Percentiles rank a stretch among this genome's conserved stretches.
phyloP scores from a whole-genome alignment of 1,140 invertebrate species.

The Drosophila saltans region DNA sequence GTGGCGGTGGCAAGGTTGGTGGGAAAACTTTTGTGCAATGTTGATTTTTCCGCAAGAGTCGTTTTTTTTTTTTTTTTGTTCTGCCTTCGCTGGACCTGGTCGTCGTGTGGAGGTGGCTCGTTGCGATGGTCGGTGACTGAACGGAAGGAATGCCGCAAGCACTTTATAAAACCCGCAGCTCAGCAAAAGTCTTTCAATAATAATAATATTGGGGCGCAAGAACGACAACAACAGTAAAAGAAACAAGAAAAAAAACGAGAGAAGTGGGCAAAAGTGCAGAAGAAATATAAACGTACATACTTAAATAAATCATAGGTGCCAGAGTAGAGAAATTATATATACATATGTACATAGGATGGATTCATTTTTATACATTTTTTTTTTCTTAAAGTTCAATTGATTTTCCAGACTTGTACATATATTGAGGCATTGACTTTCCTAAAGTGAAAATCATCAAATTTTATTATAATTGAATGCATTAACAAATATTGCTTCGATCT shows the following conservation, averaged over 20 bases:
- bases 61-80: slow-evolving; percentile 54
- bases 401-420: too few species aligned
- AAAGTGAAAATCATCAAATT: too few species aligned
- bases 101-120: slow-evolving; percentile 30
- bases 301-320: slow-evolving; percentile 8
- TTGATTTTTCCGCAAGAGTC: slow-evolving; percentile 80
- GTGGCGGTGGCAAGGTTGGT: slow-evolving; percentile 4
- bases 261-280: slow-evolving; percentile 55
- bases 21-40: slow-evolving; percentile 78
- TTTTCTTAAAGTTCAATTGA: too few species aligned
- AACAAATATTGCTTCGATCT: too few species aligned
- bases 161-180: slow-evolving; percentile 74
- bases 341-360: background rate
- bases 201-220: slow-evolving; percentile 73
- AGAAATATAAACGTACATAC: background rate
- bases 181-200: slow-evolving; percentile 74
- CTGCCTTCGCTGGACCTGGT: slow-evolving; percentile 50
- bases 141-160: slow-evolving; percentile 54
- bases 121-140: slow-evolving; percentile 13
- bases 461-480: too few species aligned
- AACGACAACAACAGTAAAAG: slow-evolving; percentile 44
- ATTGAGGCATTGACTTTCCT: too few species aligned
- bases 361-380: too few species aligned
- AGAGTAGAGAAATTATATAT: background rate
- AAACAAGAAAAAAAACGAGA: background rate